A percentile compares a stretch with the other conserved stretches of the same genome.
These are phyloP conservation scores for Leptothorax acervorum DNA, from an alignment of 2,888 invertebrate genomes.

Conservation along the genomic window DNA sequence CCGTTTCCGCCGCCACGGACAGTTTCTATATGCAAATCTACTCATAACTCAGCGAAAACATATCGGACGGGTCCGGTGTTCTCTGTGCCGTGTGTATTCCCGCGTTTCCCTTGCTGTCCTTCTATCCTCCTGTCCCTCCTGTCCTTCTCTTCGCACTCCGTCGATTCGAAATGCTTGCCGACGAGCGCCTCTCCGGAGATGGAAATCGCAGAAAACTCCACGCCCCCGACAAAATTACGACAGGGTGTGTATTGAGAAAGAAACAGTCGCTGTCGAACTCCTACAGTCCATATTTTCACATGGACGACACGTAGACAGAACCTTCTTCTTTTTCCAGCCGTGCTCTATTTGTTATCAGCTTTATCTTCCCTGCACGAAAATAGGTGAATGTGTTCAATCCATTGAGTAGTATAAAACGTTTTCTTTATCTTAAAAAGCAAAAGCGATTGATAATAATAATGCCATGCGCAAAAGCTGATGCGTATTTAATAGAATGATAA, in stretches of 20 bases:
- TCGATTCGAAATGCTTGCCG: slow-evolving; percentile 47
- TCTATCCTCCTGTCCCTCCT: not conserved
- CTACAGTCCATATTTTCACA: slow-evolving; percentile 37
- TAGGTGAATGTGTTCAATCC: not conserved
- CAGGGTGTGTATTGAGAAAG: slow-evolving; percentile 17
- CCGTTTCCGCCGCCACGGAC: slow-evolving; percentile 70
- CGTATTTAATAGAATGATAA: not conserved
- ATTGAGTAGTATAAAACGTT: not conserved
- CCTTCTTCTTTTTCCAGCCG: slow-evolving; percentile 12
- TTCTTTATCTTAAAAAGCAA: not conserved
- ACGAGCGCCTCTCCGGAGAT: slow-evolving; percentile 55
- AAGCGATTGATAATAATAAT: not conserved
- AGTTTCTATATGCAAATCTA: slow-evolving; percentile 82
- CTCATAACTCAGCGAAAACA: slow-evolving; percentile 77
- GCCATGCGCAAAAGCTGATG: not conserved
- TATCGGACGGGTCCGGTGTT: slow-evolving; percentile 65
- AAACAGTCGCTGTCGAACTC: slow-evolving; percentile 24
- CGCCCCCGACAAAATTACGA: slow-evolving; percentile 35
- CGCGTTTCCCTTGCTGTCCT: slow-evolving; percentile 22
- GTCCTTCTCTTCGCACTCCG: slow-evolving; percentile 47
- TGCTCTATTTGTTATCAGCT: slow-evolving; percentile 23
- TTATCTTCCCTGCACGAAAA: slow-evolving; percentile 18
- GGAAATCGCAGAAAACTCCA: slow-evolving; percentile 63
- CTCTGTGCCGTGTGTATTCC: slow-evolving; percentile 38
- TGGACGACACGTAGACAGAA: slow-evolving; percentile 16